Evolutionary conservation across 2,888 invertebrate species (phyloP).

Genomic region (Chrysolina oricalcia): DNA sequence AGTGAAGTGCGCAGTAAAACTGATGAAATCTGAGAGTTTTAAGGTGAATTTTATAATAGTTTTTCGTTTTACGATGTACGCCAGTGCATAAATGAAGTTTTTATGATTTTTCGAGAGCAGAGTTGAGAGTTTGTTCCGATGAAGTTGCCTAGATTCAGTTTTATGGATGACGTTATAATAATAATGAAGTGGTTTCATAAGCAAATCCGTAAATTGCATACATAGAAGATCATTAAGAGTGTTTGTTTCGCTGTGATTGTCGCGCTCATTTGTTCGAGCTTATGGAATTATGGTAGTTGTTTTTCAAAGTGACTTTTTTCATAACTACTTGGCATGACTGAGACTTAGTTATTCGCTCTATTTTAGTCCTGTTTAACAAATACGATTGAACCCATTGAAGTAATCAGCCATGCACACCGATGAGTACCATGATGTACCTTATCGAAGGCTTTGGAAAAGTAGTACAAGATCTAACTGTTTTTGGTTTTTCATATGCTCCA

Average conservation of each 20-base stretch:
- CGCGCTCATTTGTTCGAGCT: not conserved
- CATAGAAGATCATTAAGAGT: constrained; percentile 9
- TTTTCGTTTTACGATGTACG: constrained; percentile 30
- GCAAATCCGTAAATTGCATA: constrained; percentile 6
- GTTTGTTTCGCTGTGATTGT: not conserved
- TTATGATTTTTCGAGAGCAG: not conserved
- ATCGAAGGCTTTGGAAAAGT: no score
- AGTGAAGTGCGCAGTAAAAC: constrained; percentile 35
- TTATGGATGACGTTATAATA: not conserved
- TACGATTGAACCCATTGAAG: no score
- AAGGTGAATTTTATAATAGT: constrained; percentile 35
- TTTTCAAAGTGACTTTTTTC: no score
- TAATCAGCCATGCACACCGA: no score
- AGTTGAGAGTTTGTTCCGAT: not conserved
- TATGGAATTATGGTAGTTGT: not conserved
- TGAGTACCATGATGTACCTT: no score
- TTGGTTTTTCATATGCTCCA: no score
- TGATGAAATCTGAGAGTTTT: constrained; percentile 33
- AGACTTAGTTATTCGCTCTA: no score
- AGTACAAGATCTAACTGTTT: no score
- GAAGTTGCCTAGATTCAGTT: constrained; percentile 7
- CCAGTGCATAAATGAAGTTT: constrained; percentile 4
- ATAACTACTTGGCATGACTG: no score
- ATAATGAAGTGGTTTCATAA: constrained; percentile 5
- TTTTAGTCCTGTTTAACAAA: no score